Evolutionary conservation across 2,888 invertebrate species (phyloP), one percentile per base, ranked within the genome.

Genomic region (Conus canariensis): DNA sequence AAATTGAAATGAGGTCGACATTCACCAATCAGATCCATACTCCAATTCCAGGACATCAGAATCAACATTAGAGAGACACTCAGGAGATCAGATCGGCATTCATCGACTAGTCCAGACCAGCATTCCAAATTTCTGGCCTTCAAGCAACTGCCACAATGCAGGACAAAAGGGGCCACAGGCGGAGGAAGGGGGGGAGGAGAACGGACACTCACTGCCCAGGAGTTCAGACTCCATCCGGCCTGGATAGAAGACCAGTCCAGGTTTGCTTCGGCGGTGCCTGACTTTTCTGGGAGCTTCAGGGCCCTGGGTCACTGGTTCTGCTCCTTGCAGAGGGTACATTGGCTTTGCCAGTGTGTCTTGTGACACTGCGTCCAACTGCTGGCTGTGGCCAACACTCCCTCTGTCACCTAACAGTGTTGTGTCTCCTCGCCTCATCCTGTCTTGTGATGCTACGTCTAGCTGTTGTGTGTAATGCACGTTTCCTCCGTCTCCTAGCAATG

Each of bases 401-500:
- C 67, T 89, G 77, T 89, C 85, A n/a, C 88, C 89, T 25, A 85
- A n/a, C n/a, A 85, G 85, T 25, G 67, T 56, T n/a, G 9, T 56
- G n/a, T n/a, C n/a, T 67, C 16, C 12, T 19, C 56, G 45, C n/a
- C 45, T 82, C 56, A 90, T 60, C 0, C 30, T 74, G 85, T 91
- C 91, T 70, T 90, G 87, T n/a, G 85, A 88, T 58, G 85, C 60
- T 9, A 91, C 89, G 87, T 91, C 90, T 22, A 91, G 85, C 25
- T 90, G 88, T 30, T 90, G 77, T 80, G 89, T 87, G 67, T 90
- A 82, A 60, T 83, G 64, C 58, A 88, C 80, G 58, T 90, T 90
- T 3, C 91, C 91, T 85, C 64, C 85, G 56, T 90, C 91, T 8
- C 91, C 91, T 25, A n/a, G 85, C 9, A 58, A 74, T 58, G 90